phyloP scores from a whole-genome alignment of 2,113 vertebrate genomes.

The Plectropomus leopardus region DNA sequence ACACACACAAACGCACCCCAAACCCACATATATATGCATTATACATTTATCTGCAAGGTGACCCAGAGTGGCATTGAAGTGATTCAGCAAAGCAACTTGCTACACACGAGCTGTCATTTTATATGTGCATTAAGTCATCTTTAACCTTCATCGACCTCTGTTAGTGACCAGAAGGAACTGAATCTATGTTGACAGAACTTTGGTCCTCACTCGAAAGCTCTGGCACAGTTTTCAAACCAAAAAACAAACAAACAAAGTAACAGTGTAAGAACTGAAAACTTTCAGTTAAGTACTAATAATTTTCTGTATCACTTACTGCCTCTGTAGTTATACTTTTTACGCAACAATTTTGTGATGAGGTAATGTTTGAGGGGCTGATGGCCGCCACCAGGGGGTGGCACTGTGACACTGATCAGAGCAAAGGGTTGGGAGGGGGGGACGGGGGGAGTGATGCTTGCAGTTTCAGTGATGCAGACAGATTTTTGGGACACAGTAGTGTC shows the following conservation, averaged over 20 bases:
- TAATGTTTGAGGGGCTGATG: neutral
- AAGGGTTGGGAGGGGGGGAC: no score
- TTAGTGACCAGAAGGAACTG: neutral
- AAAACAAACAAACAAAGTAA: neutral
- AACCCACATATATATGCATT: neutral
- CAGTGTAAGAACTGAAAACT: neutral
- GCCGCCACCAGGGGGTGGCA: conserved; percentile 23
- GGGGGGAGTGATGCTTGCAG: conserved; percentile 29
- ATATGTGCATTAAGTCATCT: neutral
- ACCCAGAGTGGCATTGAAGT: no score
- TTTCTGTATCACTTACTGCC: neutral
- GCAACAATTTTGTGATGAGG: neutral
- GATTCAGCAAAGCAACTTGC: neutral
- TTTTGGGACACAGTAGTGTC: neutral
- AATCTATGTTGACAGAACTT: neutral
- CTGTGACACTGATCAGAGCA: neutral
- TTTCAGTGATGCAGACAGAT: conserved; percentile 37
- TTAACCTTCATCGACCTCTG: neutral
- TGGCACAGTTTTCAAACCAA: no score
- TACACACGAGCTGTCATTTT: neutral
- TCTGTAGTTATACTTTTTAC: neutral
- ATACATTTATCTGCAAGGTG: neutral
- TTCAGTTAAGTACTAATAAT: neutral
- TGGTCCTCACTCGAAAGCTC: neutral
- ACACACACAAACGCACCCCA: neutral